Evolutionary conservation across 2,797 vertebrate genomes (phyloP), one percentile per base, ranked within the genome.

Genomic region (Acrossocheilus wenchowensis): DNA sequence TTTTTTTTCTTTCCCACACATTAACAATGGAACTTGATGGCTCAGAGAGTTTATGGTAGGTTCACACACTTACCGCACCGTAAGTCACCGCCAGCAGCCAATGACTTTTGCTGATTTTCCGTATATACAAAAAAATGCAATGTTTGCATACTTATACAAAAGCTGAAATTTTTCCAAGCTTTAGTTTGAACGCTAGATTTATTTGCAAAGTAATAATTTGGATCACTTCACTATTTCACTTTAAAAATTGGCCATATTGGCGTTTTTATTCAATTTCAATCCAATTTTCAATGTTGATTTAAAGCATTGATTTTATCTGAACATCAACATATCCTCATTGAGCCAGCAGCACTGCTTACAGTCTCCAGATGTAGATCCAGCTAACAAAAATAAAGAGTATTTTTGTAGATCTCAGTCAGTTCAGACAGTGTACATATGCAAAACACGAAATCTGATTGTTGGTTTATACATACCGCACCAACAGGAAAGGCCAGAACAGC

Each of bases 401-500:
- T 85, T 69, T 79, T 64, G 26, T 34, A 5, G 64, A 78, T 62
- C 60, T 78, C 10, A 26, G 36, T 54, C 83, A 84, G 23, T 85
- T 26, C 45, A 50, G 48, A 50, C 48, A 43, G 75, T 71, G 75
- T 85, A 60, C 26, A 60, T 45, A 72, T 60, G 62, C 74, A 43
- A 78, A 80, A 73, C 60, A 5, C 62, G 6, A 62, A 79, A 43
- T 78, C 21, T 48, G 50, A 69, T 30, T 68, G 41, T 57, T 83
- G 43, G 14, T 68, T 34, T 48, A 48, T 71, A 96, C 97, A 96
- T 95, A 99, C 98, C 95, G 98, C 96, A 91, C 98, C 98, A 5
- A 98, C 95, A 36, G 98, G 98, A 90, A 99, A 99, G 84, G 98
- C 98, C 88, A 99, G 88, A 45, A 99, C 97, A 0, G 98, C 97